Percentiles rank a stretch among this genome's conserved stretches.
Evolutionary conservation across 2,888 invertebrate genomes (phyloP).

Genomic region (Lypha dubia): DNA sequence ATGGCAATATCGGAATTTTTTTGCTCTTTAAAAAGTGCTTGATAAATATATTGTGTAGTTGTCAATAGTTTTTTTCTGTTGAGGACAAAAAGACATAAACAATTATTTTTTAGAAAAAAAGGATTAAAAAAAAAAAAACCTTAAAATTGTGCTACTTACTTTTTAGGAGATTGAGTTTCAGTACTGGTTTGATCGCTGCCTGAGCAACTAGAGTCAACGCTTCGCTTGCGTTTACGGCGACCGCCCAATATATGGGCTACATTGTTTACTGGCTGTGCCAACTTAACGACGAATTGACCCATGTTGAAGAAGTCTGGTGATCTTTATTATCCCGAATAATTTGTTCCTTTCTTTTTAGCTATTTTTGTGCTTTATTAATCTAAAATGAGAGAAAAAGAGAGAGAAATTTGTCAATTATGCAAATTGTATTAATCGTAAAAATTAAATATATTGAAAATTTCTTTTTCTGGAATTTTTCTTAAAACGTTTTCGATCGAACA

Average conservation of each 20-base stretch:
- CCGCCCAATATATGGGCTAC: slow-evolving; percentile 84
- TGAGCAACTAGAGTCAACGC: slow-evolving; percentile 75
- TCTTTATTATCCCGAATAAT: too few species aligned
- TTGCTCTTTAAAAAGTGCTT: slow-evolving; percentile 89
- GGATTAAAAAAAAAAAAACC: too few species aligned
- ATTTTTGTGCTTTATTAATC: background rate
- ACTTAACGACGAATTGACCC: slow-evolving; percentile 83
- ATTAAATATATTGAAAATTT: background rate
- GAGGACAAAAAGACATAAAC: background rate
- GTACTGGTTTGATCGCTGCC: slow-evolving; percentile 81
- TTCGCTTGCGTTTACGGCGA: slow-evolving; percentile 85
- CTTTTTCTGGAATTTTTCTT: too few species aligned
- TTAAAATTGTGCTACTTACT: slow-evolving; percentile 81
- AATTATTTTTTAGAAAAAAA: slow-evolving; percentile 9
- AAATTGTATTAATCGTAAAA: background rate
- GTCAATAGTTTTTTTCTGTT: slow-evolving; percentile 86
- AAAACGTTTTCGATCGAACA: too few species aligned
- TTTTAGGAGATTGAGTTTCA: slow-evolving; percentile 87
- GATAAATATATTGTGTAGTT: slow-evolving; percentile 91
- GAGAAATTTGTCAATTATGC: background rate
- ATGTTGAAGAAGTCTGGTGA: too few species aligned
- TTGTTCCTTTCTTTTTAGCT: background rate
- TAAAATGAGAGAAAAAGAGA: slow-evolving; percentile 4
- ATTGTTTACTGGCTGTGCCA: slow-evolving; percentile 82
- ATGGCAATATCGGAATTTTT: slow-evolving; percentile 90